Percentiles rank a stretch among this genome's conserved stretches.
phyloP scores from a whole-genome alignment of 1,140 invertebrate species.

The Cotesia chilonis region DNA sequence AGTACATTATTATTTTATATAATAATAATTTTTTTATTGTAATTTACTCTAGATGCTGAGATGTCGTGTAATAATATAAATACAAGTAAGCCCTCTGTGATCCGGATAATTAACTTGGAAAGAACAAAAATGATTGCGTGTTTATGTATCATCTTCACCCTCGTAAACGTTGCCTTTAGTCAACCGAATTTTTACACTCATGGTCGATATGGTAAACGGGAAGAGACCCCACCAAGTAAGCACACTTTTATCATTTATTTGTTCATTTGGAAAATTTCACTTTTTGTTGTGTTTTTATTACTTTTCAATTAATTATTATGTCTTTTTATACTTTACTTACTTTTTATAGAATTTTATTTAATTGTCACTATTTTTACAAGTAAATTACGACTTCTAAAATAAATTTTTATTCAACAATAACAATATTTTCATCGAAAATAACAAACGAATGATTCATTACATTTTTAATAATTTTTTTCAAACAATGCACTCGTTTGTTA shows the following conservation, averaged over 20 bases:
- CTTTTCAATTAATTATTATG: background rate
- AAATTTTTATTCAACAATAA: too few relatives aligned
- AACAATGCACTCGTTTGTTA: too few relatives aligned
- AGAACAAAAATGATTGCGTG: slow-evolving; percentile 41
- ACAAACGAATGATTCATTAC: too few relatives aligned
- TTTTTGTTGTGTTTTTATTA: background rate
- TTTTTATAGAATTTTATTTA: too few relatives aligned
- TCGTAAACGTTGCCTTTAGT: slow-evolving; percentile 41
- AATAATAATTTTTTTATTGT: background rate
- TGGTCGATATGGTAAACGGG: slow-evolving; percentile 48
- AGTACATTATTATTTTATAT: background rate
- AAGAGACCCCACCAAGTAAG: slow-evolving; percentile 40
- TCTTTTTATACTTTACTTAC: background rate
- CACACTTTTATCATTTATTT: slow-evolving; percentile 16
- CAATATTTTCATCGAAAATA: too few relatives aligned
- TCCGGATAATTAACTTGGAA: background rate
- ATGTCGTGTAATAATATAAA: slow-evolving; percentile 7
- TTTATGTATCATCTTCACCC: slow-evolving; percentile 46
- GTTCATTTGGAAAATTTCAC: background rate
- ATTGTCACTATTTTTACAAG: too few relatives aligned
- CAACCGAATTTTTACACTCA: slow-evolving; percentile 47
- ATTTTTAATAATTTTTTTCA: too few relatives aligned
- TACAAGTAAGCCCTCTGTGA: background rate
- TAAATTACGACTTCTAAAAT: too few relatives aligned
- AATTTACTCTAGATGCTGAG: background rate